Evolutionary conservation across 2,113 vertebrate genomes (phyloP).

Genomic region (Micronisus gabar): DNA sequence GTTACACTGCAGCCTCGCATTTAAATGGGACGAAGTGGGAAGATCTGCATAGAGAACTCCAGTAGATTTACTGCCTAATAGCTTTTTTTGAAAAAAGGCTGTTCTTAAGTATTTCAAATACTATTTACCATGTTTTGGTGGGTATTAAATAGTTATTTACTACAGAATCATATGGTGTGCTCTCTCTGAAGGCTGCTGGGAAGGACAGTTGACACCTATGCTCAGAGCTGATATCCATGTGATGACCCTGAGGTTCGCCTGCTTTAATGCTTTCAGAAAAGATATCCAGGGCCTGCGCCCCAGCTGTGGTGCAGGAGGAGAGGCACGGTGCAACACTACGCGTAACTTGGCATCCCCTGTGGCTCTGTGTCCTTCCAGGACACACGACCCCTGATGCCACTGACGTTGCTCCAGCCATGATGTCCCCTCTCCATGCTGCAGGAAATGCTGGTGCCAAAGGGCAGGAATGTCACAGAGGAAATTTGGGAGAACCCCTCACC

Average conservation of each 20-base stretch:
- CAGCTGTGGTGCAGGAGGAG: neutral
- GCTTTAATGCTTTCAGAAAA: neutral
- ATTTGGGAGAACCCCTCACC: neutral
- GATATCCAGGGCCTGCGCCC: neutral
- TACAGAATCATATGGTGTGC: neutral
- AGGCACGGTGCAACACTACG: rapidly evolving
- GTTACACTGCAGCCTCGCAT: neutral
- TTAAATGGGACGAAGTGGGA: neutral
- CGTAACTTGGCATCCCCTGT: neutral
- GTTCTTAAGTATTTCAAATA: neutral
- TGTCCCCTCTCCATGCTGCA: neutral
- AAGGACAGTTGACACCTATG: neutral
- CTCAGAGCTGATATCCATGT: neutral
- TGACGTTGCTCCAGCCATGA: neutral
- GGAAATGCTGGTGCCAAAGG: neutral
- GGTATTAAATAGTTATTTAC: neutral
- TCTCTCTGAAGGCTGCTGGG: neutral
- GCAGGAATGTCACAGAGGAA: neutral
- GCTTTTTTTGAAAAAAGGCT: neutral
- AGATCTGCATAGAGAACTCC: neutral
- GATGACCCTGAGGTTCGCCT: neutral
- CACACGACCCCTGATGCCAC: neutral
- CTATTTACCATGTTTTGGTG: neutral
- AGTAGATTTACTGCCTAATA: neutral
- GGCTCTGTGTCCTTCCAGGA: neutral